phyloP scores from a whole-genome alignment of 2,888 invertebrate species.

The Limnephilus marmoratus region DNA sequence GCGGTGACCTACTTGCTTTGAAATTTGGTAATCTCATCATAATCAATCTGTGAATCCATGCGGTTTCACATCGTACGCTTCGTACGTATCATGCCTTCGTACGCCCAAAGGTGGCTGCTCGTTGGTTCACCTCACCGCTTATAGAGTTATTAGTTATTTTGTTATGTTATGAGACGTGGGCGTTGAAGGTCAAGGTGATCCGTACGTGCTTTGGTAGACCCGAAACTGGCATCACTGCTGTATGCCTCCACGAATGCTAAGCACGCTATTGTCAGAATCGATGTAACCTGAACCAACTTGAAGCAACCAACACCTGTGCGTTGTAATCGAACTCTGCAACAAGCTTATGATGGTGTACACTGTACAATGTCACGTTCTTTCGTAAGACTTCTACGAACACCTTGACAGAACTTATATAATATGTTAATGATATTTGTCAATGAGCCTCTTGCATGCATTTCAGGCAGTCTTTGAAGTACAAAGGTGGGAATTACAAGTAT shows the following conservation, averaged over 20 bases:
- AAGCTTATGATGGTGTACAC: not conserved
- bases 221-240: conserved; percentile 10
- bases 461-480: not conserved
- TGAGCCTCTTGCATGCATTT: not conserved
- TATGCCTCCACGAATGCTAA: conserved; percentile 26
- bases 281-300: not conserved
- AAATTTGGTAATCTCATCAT: conserved; percentile 11
- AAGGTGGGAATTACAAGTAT: no score
- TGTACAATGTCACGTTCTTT: conserved; percentile 34
- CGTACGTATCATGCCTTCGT: not conserved
- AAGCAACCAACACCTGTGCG: not conserved
- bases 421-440: conserved; percentile 43
- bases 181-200: conserved; percentile 43
- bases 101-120: not conserved
- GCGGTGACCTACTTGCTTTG: not conserved
- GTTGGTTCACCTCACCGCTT: not conserved
- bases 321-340: not conserved
- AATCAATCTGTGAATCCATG: not conserved
- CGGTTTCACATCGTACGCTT: not conserved
- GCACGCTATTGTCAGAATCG: not conserved
- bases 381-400: conserved; percentile 19
- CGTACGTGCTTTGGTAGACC: conserved; percentile 14
- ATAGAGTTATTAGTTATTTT: conserved; percentile 8
- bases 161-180: conserved; percentile 20
- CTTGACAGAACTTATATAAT: conserved; percentile 8